Percentiles rank a stretch among this genome's conserved stretches.
phyloP scores from a whole-genome alignment of 1,140 invertebrate genomes.

The Pristionchus pacificus region DNA sequence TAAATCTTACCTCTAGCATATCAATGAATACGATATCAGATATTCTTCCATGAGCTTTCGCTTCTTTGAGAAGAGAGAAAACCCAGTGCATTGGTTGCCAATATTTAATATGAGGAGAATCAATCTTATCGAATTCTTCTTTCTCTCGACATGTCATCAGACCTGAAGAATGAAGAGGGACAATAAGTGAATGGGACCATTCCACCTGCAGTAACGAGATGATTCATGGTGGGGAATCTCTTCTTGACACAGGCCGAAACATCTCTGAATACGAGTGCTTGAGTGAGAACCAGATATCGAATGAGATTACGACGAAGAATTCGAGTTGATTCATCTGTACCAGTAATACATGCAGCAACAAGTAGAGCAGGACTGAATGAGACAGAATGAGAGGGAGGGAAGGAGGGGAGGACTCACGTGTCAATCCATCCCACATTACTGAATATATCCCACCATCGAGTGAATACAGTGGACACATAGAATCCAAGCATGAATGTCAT shows the following conservation, averaged over 20 bases:
- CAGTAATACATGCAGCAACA: conserved; percentile 12
- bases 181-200: background rate
- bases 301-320: conserved; percentile 22
- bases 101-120: conserved; percentile 46
- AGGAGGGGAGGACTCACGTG: conserved; percentile 35
- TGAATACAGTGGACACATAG: conserved; percentile 51
- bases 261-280: conserved; percentile 51
- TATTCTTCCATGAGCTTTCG: conserved; percentile 44
- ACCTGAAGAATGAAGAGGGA: conserved; percentile 20
- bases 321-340: conserved; percentile 1
- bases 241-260: conserved; percentile 45
- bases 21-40: conserved; percentile 36
- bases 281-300: conserved; percentile 6
- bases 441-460: conserved; percentile 44
- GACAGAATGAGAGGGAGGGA: background rate
- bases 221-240: conserved; percentile 54
- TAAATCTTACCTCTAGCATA: conserved; percentile 13
- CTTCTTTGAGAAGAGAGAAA: conserved; percentile 44
- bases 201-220: conserved; percentile 52
- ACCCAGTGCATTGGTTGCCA: conserved; percentile 54
- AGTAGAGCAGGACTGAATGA: conserved; percentile 16
- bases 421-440: conserved; percentile 53
- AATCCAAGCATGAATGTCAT: conserved; percentile 53
- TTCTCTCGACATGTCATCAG: conserved; percentile 53
- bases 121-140: conserved; percentile 43